Conservation (phyloP, 2,888 invertebrate genomes). For the Mesopsocus fuscifrons region DNA sequence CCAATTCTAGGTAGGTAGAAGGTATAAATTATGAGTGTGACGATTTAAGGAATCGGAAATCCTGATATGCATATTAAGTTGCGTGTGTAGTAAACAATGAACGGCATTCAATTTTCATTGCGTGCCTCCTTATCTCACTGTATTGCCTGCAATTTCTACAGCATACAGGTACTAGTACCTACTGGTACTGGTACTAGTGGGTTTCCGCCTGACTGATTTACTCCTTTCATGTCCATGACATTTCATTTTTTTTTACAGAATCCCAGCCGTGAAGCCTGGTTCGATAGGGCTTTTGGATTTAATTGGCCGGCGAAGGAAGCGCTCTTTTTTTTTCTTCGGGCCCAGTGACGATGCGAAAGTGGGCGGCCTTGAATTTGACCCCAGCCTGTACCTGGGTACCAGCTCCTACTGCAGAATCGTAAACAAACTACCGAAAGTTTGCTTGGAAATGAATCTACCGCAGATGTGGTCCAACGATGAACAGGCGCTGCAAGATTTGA, state of each 20-base stretch:
- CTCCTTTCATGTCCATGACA: conserved; percentile 9
- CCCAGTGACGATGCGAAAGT: conserved; percentile 10
- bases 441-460: conserved; percentile 42
- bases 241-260: conserved; percentile 12
- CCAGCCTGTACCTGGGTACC: conserved; percentile 33
- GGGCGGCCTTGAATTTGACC: conserved; percentile 26
- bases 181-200: too few species aligned
- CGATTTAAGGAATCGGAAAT: too few species aligned
- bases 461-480: conserved; percentile 49
- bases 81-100: too few species aligned
- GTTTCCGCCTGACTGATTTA: too few species aligned
- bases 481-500: conserved; percentile 30
- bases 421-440: conserved; percentile 36
- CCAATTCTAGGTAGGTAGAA: too few species aligned
- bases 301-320: not conserved
- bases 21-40: too few species aligned
- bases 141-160: too few species aligned
- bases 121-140: too few species aligned
- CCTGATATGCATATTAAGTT: too few species aligned
- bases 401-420: conserved; percentile 43
- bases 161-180: too few species aligned
- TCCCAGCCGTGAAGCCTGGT: conserved; percentile 13
- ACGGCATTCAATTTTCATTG: too few species aligned
- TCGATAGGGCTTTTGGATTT: not conserved
- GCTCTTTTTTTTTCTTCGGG: conserved; percentile 12